A percentile compares a stretch with the other conserved stretches of the same genome.
phyloP scores from a whole-genome alignment of 30 jellyfish, hydroid and myxozoan genomes.

The Hydractinia symbiolongicarpus region DNA sequence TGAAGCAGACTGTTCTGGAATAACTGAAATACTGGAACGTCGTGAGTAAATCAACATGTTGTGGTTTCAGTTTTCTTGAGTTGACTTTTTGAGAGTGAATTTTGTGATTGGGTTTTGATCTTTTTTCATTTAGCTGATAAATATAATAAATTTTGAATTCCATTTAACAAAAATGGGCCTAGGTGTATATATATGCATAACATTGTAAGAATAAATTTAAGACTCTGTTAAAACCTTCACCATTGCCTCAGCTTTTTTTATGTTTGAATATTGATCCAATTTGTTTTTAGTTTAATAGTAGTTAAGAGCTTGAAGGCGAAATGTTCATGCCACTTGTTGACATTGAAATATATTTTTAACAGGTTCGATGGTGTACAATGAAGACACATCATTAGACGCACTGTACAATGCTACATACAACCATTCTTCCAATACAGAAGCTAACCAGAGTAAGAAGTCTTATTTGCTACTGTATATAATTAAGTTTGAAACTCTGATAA shows the following conservation, averaged over 20 bases:
- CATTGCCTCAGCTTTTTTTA: no score
- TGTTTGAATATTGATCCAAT: no score
- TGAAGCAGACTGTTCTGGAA: constrained; percentile 99
- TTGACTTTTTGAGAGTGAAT: no score
- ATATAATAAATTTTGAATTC: no score
- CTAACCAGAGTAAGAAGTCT: neutral
- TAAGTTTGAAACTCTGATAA: no score
- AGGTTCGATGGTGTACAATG: constrained; percentile 20
- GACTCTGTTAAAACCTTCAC: no score
- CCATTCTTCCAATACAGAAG: neutral
- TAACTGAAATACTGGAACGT: constrained; percentile 81
- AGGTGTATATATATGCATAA: no score
- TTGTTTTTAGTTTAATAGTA: no score
- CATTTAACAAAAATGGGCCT: no score
- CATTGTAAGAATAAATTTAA: no score
- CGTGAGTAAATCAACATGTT: constrained; percentile 40
- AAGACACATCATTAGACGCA: constrained; percentile 7
- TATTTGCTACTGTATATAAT: neutral
- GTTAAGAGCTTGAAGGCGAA: no score
- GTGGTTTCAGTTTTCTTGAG: neutral
- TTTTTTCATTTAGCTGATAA: neutral
- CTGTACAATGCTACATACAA: constrained; percentile 12
- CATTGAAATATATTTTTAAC: neutral
- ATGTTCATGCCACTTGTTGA: neutral
- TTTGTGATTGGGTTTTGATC: neutral